Base-by-base conservation (phyloP, 2,113 vertebrate genomes). In the Ictalurus furcatus region DNA sequence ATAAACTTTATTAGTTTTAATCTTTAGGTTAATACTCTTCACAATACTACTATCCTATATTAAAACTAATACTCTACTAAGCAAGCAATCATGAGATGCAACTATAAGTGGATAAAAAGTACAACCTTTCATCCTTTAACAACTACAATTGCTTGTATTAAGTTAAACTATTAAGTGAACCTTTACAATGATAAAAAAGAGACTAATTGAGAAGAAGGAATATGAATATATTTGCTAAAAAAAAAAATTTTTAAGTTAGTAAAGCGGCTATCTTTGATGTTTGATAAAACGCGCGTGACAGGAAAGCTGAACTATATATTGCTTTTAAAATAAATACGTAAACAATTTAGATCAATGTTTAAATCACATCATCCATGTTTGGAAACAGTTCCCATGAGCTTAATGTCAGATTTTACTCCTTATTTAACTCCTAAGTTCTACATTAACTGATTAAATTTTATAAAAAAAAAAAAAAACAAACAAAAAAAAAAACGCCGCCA, bases 311-410 rank as follows among this genome's bases (percentile, higher is more conserved):
- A 74, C 34, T 34, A 34, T 34, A n/a, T n/a, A n/a, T n/a, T n/a
- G n/a, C n/a, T n/a, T n/a, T n/a, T n/a, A n/a, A 34, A 34, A 34
- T 44, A 44, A 44, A 44, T 44, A 44, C 4, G 40, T 5, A 44
- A 44, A 44, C 40, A 44, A 44, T 44, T 44, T 44, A 23, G 28
- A 69, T 25, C 61, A 23, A 7, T 2, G 61, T 5, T 67, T 1
- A 69, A 69, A 69, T 25, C 7, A 11, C 59, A 23, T 8, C 61
- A 69, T 65, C 23, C 0, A 25, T 11, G 23, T 3, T 6, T 6
- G 1, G 67, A 69, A 17, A 34, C n/a, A 2, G 30, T 1, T 14
- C 0, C 3, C 4, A 1, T 1, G 3, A 30, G 28, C 4, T 30
- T 69, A 69, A 69, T 30, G 28, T 13, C 65, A 8, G 59, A 61